These are phyloP conservation scores for Cariama cristata DNA, from an alignment of 2,113 vertebrate genomes.

Conservation along the genomic window DNA sequence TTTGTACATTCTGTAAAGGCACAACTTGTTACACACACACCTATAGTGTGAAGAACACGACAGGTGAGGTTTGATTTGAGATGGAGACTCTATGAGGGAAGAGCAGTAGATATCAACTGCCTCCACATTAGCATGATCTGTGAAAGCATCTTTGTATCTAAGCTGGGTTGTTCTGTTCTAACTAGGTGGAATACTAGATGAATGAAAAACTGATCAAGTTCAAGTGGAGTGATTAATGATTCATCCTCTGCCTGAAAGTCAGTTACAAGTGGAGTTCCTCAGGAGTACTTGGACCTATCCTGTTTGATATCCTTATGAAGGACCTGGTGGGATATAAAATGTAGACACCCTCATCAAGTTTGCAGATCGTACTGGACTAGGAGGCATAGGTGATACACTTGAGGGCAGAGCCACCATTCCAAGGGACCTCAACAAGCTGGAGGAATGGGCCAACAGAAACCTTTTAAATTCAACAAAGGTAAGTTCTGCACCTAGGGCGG, in stretches of 20 bases:
- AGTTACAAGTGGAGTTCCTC: not conserved
- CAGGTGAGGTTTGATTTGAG: not conserved
- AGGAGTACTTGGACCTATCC: not conserved
- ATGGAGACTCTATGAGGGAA: not conserved
- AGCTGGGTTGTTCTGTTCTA: not conserved
- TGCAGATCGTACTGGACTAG: not conserved
- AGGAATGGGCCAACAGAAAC: not conserved
- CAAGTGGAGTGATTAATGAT: not conserved
- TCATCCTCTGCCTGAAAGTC: not conserved
- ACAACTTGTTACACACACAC: not conserved
- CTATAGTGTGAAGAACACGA: not conserved
- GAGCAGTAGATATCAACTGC: not conserved
- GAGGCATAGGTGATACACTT: not conserved
- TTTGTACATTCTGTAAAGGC: not conserved
- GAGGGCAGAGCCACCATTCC: not conserved
- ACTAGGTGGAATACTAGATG: not conserved
- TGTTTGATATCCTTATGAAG: not conserved
- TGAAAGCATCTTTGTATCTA: not conserved
- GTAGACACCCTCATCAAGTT: not conserved
- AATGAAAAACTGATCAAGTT: not conserved
- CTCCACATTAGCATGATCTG: accelerated
- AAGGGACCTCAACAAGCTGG: not conserved
- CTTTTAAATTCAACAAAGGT: not conserved
- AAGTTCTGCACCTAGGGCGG: not conserved
- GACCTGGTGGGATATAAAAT: not conserved